Conservation (phyloP, 1,140 invertebrate genomes). For the Schlechtendalia chinensis region DNA sequence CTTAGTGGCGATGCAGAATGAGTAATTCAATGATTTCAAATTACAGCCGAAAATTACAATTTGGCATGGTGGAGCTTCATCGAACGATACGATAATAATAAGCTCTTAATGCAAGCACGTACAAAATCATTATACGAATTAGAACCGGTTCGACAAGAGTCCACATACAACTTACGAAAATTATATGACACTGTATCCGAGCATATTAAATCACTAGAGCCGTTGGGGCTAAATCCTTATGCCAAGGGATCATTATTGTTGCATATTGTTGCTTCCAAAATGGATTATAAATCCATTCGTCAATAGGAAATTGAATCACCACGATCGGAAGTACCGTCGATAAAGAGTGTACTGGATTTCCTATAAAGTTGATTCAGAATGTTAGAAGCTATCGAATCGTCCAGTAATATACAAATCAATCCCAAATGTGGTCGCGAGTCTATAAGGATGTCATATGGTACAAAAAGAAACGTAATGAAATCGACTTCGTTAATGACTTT, state of each 20-base stretch:
- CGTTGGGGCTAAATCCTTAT: not conserved
- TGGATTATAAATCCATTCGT: not conserved
- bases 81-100: slow-evolving; percentile 1
- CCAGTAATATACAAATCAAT: not conserved
- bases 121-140: not conserved
- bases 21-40: not conserved
- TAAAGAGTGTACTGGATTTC: not conserved
- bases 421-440: too few relatives aligned
- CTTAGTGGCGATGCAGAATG: not conserved
- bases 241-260: not conserved
- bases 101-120: not conserved
- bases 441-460: too few relatives aligned
- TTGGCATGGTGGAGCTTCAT: not conserved
- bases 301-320: not conserved
- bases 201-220: not conserved
- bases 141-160: not conserved
- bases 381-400: not conserved
- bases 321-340: not conserved
- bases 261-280: not conserved
- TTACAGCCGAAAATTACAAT: not conserved
- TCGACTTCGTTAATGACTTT: not conserved
- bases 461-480: not conserved
- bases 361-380: not conserved
- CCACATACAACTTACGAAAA: not conserved
- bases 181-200: not conserved